These are phyloP conservation scores for Galeopterus variegatus DNA, from an alignment of 2,113 vertebrate species.

Conservation along the genomic window DNA sequence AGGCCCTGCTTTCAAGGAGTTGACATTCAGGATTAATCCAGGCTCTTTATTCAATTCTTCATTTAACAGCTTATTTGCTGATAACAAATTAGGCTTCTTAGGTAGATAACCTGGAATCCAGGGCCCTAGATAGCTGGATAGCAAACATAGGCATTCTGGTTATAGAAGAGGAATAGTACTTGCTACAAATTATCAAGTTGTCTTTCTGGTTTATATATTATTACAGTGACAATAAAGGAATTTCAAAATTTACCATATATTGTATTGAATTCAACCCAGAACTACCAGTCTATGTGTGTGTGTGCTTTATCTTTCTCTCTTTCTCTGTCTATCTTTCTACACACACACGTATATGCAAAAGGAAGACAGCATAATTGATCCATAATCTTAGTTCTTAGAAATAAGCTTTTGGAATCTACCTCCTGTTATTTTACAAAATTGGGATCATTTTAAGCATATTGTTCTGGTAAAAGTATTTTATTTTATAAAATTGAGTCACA, in stretches of 20 bases:
- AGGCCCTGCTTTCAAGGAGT: not conserved
- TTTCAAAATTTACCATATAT: slow-evolving; percentile 1
- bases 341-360: not conserved
- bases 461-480: not conserved
- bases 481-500: slow-evolving; percentile 1
- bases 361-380: not conserved
- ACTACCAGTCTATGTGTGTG: not conserved
- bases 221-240: not conserved
- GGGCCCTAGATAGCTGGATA: not conserved
- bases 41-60: not conserved
- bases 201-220: slow-evolving; percentile 1
- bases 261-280: slow-evolving; percentile 26
- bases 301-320: not conserved
- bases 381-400: not conserved
- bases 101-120: slow-evolving; percentile 24
- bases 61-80: not conserved
- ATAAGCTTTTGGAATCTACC: not conserved
- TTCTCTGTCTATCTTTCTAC: not conserved
- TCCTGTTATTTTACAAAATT: slow-evolving; percentile 27
- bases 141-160: not conserved
- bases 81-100: not conserved
- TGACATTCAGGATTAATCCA: not conserved
- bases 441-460: not conserved
- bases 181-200: not conserved
- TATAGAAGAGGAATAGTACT: not conserved